phyloP scores from a whole-genome alignment of 2,888 invertebrate species.

The Zonitis immaculata region DNA sequence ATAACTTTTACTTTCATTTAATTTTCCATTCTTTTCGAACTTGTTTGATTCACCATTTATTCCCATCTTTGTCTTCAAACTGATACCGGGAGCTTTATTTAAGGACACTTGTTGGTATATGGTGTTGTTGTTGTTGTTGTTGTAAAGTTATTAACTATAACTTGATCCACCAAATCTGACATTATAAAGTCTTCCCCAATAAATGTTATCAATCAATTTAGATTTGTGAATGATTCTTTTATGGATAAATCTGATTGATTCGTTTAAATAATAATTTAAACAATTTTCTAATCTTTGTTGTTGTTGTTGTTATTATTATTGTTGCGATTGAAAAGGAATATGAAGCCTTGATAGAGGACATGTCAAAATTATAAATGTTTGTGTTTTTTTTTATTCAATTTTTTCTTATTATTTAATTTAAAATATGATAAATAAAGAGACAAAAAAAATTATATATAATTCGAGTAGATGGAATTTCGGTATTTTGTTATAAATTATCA shows the following conservation, averaged over 20 bases:
- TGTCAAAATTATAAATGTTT: conserved; percentile 40
- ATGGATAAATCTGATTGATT: not conserved
- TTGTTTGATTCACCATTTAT: not conserved
- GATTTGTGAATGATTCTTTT: not conserved
- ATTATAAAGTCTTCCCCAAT: not conserved
- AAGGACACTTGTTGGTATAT: not conserved
- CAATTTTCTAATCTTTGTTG: not conserved
- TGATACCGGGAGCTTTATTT: not conserved
- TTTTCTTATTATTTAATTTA: conserved; percentile 15
- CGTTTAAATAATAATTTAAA: not conserved
- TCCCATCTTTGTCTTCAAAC: not conserved
- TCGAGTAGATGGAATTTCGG: conserved; percentile 41
- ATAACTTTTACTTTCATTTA: not conserved
- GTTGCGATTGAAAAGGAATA: not conserved
- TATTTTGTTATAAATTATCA: conserved; percentile 51
- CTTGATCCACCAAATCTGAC: not conserved
- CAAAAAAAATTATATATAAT: conserved; percentile 19
- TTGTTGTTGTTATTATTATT: not conserved
- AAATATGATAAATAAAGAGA: conserved; percentile 10
- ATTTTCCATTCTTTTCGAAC: not conserved
- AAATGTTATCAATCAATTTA: not conserved
- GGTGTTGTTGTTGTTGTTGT: too few species aligned
- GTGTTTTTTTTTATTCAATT: conserved; percentile 37
- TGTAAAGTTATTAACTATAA: not conserved
- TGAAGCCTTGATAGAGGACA: conserved; percentile 23